Evolutionary conservation across 2,113 vertebrate genomes (phyloP).

Genomic region (Oncorhynchus tshawytscha): DNA sequence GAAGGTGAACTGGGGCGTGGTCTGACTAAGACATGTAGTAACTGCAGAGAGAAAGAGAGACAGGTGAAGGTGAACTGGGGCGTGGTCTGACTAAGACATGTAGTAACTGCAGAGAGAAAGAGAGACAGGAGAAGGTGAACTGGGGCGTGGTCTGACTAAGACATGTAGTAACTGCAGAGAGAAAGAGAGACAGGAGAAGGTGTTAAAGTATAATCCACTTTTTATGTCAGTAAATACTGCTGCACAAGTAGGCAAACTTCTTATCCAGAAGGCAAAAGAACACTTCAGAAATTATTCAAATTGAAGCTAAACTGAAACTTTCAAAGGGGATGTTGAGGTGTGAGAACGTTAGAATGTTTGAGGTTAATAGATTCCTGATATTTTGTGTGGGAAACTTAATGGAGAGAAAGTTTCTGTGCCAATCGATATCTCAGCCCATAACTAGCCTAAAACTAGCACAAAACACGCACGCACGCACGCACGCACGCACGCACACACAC

Average conservation of each 20-base stretch:
- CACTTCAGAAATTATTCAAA: neutral
- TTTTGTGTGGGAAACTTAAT: constrained; percentile 28
- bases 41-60: constrained; percentile 56
- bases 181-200: constrained; percentile 24
- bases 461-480: constrained; percentile 15
- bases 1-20: constrained; percentile 81
- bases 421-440: constrained; percentile 46
- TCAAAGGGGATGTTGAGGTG: neutral
- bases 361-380: neutral
- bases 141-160: constrained; percentile 80
- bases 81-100: constrained; percentile 75
- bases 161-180: constrained; percentile 59
- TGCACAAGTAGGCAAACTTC: too few species aligned
- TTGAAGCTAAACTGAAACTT: neutral
- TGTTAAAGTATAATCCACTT: constrained; percentile 16
- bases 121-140: constrained; percentile 87
- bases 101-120: constrained; percentile 59
- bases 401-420: constrained; percentile 35
- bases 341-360: neutral
- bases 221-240: too few species aligned
- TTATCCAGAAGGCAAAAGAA: constrained; percentile 14
- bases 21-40: constrained; percentile 58
- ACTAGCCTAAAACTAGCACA: neutral
- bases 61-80: constrained; percentile 62
- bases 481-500: constrained; percentile 14